phyloP scores from a whole-genome alignment of 92 coral and sea anemone genomes.

The Heteractis magnifica region DNA sequence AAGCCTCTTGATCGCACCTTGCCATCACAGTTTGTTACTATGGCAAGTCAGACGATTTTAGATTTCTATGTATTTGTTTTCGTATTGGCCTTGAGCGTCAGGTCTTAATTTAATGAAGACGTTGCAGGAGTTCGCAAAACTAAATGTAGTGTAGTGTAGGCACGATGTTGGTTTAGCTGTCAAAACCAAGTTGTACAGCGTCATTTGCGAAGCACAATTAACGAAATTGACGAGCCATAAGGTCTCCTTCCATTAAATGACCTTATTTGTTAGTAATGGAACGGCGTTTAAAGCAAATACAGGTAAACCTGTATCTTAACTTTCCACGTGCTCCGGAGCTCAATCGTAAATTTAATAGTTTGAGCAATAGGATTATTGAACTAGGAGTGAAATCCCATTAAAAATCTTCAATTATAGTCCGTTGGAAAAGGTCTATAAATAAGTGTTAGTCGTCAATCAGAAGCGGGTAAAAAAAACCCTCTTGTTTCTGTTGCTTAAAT shows the following conservation, averaged over 20 bases:
- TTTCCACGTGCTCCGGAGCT: background rate
- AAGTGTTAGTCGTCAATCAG: background rate
- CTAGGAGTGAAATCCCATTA: background rate
- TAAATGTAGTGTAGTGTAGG: no score
- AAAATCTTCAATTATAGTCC: background rate
- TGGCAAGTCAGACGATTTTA: background rate
- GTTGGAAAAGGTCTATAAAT: background rate
- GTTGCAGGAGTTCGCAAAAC: background rate
- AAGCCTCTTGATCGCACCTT: background rate
- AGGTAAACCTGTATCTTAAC: background rate
- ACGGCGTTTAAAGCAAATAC: background rate
- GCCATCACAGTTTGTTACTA: background rate
- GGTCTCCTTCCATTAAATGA: background rate
- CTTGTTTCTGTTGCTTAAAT: background rate
- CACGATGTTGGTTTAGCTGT: slow-evolving; percentile 3
- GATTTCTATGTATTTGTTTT: background rate
- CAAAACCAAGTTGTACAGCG: background rate
- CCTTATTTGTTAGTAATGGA: background rate
- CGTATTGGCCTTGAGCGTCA: background rate
- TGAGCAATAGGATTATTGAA: background rate
- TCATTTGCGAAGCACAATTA: background rate
- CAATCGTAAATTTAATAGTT: background rate
- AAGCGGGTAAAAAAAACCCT: background rate
- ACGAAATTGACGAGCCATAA: background rate
- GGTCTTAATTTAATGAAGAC: background rate